phyloP scores from a whole-genome alignment of 2,113 vertebrate species.

The Blennius ocellaris region DNA sequence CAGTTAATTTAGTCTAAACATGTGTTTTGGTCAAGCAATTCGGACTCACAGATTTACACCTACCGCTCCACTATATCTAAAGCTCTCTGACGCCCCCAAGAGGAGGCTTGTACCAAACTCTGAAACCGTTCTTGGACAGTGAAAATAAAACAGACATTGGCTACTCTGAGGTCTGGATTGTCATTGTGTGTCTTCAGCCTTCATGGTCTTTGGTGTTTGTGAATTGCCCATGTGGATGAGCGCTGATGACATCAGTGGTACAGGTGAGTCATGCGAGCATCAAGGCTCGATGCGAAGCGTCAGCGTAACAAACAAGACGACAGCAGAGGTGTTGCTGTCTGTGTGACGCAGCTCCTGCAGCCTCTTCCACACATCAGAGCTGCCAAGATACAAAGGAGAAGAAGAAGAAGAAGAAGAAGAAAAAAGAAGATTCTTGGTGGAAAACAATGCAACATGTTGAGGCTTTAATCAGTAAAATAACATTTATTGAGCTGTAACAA shows the following conservation, averaged over 20 bases:
- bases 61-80: too few species aligned
- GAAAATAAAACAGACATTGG: neutral
- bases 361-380: conserved; percentile 44
- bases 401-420: conserved; percentile 6
- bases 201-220: conserved; percentile 3
- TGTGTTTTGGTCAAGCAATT: too few species aligned
- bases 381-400: neutral
- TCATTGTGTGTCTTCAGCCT: neutral
- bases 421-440: conserved; percentile 12
- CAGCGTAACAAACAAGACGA: conserved; percentile 61
- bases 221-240: conserved; percentile 19
- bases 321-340: conserved; percentile 64
- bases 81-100: too few species aligned
- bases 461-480: conserved; percentile 91
- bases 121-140: too few species aligned
- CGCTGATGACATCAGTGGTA: conserved; percentile 51
- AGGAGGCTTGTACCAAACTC: too few species aligned
- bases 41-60: too few species aligned
- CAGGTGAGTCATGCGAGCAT: conserved; percentile 72
- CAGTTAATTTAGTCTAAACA: too few species aligned
- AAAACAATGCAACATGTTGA: conserved; percentile 23
- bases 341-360: conserved; percentile 57
- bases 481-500: conserved; percentile 96
- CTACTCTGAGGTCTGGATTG: neutral
- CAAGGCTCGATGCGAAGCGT: conserved; percentile 29